phyloP scores from a whole-genome alignment of 1,140 invertebrate genomes.

The Maconellicoccus hirsutus region DNA sequence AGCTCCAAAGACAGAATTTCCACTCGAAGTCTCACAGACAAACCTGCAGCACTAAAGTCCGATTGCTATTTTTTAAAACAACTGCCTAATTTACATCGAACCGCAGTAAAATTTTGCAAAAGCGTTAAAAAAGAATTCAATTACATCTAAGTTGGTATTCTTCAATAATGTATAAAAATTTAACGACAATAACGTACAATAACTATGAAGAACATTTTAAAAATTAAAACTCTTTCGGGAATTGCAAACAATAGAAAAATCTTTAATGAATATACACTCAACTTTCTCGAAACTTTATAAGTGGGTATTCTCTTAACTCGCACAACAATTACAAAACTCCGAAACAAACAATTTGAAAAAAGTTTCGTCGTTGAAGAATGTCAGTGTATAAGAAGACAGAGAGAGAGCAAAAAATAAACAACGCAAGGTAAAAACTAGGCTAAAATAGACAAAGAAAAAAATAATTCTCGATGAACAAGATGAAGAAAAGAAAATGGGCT shows the following conservation, averaged over 20 bases:
- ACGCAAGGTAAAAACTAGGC: not conserved
- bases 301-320: not conserved
- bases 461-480: too few relatives aligned
- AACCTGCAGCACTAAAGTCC: too few relatives aligned
- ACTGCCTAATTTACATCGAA: too few relatives aligned
- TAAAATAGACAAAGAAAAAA: not conserved
- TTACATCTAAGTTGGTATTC: too few relatives aligned
- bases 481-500: too few relatives aligned
- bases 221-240: slow-evolving; percentile 1
- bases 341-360: not conserved
- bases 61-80: too few relatives aligned
- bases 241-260: not conserved
- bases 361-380: not conserved
- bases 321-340: slow-evolving; percentile 11
- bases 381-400: not conserved
- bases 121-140: too few relatives aligned
- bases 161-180: too few relatives aligned
- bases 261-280: not conserved
- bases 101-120: too few relatives aligned
- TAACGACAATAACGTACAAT: too few relatives aligned
- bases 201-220: not conserved
- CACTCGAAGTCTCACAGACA: too few relatives aligned
- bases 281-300: not conserved
- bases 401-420: not conserved
- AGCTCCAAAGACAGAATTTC: too few relatives aligned